Conservation (phyloP, 2,113 vertebrate species). For the Zeus faber region DNA sequence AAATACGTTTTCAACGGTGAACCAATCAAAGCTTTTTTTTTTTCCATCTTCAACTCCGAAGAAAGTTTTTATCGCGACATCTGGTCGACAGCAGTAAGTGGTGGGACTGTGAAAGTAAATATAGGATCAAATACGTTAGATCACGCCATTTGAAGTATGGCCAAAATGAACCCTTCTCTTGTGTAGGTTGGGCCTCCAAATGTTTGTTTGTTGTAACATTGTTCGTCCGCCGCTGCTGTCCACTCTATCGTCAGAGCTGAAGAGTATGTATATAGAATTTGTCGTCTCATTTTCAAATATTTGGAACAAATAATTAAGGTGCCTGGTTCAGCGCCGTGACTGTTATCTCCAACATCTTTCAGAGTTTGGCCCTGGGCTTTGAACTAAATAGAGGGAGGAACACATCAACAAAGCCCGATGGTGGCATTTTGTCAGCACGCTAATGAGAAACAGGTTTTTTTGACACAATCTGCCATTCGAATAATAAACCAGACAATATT, state of each 20-base stretch:
- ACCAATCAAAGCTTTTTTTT: neutral
- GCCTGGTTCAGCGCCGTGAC: neutral
- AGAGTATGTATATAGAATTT: neutral
- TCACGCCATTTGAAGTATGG: too few relatives aligned
- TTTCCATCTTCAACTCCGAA: too few relatives aligned
- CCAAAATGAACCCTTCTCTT: too few relatives aligned
- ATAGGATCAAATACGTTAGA: too few relatives aligned
- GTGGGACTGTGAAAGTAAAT: too few relatives aligned
- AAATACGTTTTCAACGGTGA: neutral
- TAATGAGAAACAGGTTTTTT: slow-evolving; percentile 62
- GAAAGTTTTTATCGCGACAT: too few relatives aligned
- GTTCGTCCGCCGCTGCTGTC: too few relatives aligned
- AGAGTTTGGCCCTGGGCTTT: slow-evolving; percentile 28
- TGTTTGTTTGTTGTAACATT: neutral
- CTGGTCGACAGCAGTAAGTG: too few relatives aligned
- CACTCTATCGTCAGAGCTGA: neutral
- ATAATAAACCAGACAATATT: slow-evolving; percentile 38
- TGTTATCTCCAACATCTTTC: slow-evolving; percentile 4
- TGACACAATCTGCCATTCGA: slow-evolving; percentile 31
- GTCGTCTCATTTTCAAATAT: neutral
- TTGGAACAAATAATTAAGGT: neutral
- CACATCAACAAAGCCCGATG: slow-evolving; percentile 25
- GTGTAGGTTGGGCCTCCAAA: too few relatives aligned
- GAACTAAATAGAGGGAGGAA: slow-evolving; percentile 34
- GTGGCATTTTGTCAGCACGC: slow-evolving; percentile 46